Conservation (phyloP, 2,113 vertebrate species). For the Atractosteus spatula region DNA sequence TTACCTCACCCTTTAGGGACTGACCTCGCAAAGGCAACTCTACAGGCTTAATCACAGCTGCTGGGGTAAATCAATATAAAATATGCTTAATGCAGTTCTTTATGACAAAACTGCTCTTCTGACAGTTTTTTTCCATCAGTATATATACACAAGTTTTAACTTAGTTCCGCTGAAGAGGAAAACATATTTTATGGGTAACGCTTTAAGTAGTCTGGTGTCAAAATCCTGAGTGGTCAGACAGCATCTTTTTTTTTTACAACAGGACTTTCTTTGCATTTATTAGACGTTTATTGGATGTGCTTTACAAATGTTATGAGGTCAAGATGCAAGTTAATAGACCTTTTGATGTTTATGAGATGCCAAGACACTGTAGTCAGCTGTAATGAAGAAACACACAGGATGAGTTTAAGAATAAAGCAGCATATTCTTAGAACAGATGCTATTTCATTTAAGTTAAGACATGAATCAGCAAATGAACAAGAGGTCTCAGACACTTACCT, state of each 20-base stretch:
- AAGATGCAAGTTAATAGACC: constrained; percentile 21
- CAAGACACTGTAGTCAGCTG: background rate
- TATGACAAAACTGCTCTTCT: constrained; percentile 24
- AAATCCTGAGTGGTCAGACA: too few relatives aligned
- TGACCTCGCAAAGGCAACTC: background rate
- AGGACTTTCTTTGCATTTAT: constrained; percentile 3
- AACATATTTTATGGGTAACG: too few relatives aligned
- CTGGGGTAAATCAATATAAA: constrained; percentile 29
- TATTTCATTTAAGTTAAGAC: too few relatives aligned
- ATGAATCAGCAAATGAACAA: too few relatives aligned
- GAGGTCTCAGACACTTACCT: constrained; percentile 67
- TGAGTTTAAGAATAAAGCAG: too few relatives aligned
- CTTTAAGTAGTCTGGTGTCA: too few relatives aligned
- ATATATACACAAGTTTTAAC: too few relatives aligned
- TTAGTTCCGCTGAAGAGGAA: too few relatives aligned
- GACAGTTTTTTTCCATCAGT: background rate
- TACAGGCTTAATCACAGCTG: constrained; percentile 19
- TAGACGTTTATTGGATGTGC: background rate
- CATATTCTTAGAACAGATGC: too few relatives aligned
- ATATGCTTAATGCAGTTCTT: constrained; percentile 22
- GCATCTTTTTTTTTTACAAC: background rate
- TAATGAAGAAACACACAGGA: too few relatives aligned
- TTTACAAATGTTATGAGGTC: constrained; percentile 3
- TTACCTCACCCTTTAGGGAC: background rate
- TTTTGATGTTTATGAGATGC: too few relatives aligned